Percentiles rank a stretch among this genome's conserved stretches.
These are phyloP conservation scores for Trilocha varians DNA, from an alignment of 2,888 invertebrate species.

Conservation along the genomic window DNA sequence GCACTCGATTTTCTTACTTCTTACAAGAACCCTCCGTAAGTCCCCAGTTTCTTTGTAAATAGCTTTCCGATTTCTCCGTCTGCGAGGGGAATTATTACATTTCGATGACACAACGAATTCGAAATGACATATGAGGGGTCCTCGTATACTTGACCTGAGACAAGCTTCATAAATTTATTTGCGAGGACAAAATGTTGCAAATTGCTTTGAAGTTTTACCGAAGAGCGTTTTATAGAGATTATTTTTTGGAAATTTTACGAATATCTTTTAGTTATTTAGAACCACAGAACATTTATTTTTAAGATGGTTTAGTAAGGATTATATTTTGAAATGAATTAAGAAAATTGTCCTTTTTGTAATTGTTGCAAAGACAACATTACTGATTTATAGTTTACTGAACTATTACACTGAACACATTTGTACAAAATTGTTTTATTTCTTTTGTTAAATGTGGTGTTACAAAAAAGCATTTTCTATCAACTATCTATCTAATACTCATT, in stretches of 20 bases:
- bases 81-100: constrained; percentile 61
- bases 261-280: no score
- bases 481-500: no score
- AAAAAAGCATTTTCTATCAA: no score
- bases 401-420: no score
- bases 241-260: not conserved
- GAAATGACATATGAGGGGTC: constrained; percentile 41
- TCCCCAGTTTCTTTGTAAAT: constrained; percentile 54
- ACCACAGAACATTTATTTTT: no score
- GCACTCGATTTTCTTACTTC: constrained; percentile 43
- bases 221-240: not conserved
- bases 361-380: no score
- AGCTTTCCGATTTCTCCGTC: constrained; percentile 44
- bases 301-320: no score
- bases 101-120: constrained; percentile 68
- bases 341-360: no score
- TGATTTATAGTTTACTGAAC: no score
- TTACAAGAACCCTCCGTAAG: constrained; percentile 33
- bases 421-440: no score
- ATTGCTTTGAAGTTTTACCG: not conserved
- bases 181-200: not conserved
- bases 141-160: constrained; percentile 33
- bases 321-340: no score
- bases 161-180: not conserved
- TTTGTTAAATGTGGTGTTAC: no score